Evolutionary conservation across 2,888 invertebrate genomes (phyloP), one percentile per base, ranked within the genome.

Genomic region (Luffia ferchaultella): DNA sequence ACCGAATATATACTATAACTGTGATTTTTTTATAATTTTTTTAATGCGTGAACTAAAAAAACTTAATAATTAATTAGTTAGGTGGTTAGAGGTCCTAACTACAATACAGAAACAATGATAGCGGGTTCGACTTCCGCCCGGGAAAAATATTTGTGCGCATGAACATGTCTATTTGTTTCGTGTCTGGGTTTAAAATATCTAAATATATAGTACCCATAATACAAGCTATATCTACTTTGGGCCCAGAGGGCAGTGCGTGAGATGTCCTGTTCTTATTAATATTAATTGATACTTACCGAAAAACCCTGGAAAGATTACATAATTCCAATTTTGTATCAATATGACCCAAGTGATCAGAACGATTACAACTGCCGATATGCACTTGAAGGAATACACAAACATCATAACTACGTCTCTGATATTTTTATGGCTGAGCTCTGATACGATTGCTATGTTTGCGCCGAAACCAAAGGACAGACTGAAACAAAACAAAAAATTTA

Each of bases 261-360:
- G 5, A n/a, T 42, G n/a, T 3, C 3, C 43, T 7, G n/a, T 7
- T 42, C n/a, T 7, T 42, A 5, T 16, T n/a, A n/a, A 7, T 7
- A 7, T 3, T n/a, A n/a, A 7, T 3, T 16, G 16, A 2, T 19
- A 58, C 59, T 61, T 58, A 72, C 72, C 68, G 55, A 72, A 67
- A 55, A 66, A 62, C 46, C 64, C 68, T 7, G 63, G 50, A 20
- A 62, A 47, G 15, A 70, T 7, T 12, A 62, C 53, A 16, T 68
- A 56, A 20, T 65, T 18, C 61, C 60, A 58, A 42, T 55, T 15
- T 44, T 57, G 55, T 0, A 67, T 65, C 12, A 73, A 50, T 1
- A 70, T 49, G 0, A 55, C 64, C 73, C 72, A 73, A 0, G 70
- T 62, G 9, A 69, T 58, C 0, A 69, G 55, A 1, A 69, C 63